Evolutionary conservation across 2,888 invertebrate species (phyloP).

Genomic region (Tridacna gigas): DNA sequence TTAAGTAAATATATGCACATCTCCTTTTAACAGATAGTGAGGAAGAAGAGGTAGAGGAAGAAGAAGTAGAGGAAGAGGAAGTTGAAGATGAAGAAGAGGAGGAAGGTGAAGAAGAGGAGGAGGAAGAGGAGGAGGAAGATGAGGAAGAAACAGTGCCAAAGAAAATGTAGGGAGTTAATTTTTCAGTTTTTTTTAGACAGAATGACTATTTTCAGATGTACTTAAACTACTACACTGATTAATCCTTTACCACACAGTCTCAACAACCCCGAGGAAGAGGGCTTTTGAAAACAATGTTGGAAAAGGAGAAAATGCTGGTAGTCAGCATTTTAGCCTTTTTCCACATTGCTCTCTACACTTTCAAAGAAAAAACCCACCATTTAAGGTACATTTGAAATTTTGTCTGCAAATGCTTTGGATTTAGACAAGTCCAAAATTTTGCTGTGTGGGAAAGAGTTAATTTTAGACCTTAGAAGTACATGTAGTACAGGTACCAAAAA

Average conservation of each 20-base stretch:
- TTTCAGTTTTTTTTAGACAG: no score
- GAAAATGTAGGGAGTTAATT: constrained; percentile 2
- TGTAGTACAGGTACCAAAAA: no score
- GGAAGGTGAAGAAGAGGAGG: constrained; percentile 46
- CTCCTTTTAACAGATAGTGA: constrained; percentile 24
- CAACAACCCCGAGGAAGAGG: not conserved
- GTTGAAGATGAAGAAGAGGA: constrained; percentile 49
- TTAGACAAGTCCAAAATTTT: not conserved
- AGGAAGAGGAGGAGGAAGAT: constrained; percentile 47
- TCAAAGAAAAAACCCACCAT: not conserved
- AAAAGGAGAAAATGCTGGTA: not conserved
- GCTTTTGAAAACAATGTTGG: not conserved
- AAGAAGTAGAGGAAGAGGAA: constrained; percentile 53
- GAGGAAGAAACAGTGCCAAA: constrained; percentile 41
- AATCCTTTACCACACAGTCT: not conserved
- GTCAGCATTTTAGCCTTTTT: not conserved
- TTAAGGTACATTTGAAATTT: not conserved
- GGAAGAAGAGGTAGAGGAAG: constrained; percentile 60
- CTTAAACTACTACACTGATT: not conserved
- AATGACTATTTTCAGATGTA: no score
- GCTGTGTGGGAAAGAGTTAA: not conserved
- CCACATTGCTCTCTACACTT: not conserved
- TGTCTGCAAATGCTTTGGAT: not conserved
- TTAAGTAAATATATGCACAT: not conserved
- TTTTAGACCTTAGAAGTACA: no score